Conservation (phyloP, 2,797 vertebrate species). For the Hypotaenidia philippensis region DNA sequence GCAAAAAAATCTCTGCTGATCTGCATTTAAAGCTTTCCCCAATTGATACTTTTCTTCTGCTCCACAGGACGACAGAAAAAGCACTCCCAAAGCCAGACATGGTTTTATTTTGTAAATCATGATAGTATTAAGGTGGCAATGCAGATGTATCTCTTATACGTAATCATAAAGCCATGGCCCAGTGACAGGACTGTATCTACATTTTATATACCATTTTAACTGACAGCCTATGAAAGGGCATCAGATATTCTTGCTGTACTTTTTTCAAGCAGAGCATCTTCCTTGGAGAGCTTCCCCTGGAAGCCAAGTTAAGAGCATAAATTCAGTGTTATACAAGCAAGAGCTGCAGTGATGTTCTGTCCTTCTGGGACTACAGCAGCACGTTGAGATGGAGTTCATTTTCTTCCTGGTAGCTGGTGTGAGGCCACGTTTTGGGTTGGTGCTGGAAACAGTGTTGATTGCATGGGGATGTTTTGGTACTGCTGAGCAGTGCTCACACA, state of each 20-base stretch:
- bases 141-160: accelerated
- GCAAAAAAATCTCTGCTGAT: neutral
- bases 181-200: neutral
- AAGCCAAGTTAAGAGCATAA: neutral
- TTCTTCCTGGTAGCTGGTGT: too few relatives aligned
- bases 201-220: neutral
- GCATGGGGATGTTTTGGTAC: too few relatives aligned
- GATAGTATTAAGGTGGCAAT: neutral
- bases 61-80: neutral
- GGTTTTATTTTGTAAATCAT: neutral
- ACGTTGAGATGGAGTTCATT: too few relatives aligned
- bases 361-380: neutral
- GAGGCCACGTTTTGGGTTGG: too few relatives aligned
- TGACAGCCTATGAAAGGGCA: neutral
- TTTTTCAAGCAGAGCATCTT: neutral
- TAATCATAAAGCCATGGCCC: accelerated
- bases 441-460: too few relatives aligned
- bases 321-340: accelerated
- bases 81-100: accelerated
- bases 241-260: neutral
- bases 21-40: neutral
- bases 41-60: neutral
- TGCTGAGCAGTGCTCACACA: too few relatives aligned
- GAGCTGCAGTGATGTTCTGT: neutral
- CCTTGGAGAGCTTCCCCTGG: neutral